Evolutionary conservation across 2,797 vertebrate genomes (phyloP).

Genomic region (Jordanella pulchra): DNA sequence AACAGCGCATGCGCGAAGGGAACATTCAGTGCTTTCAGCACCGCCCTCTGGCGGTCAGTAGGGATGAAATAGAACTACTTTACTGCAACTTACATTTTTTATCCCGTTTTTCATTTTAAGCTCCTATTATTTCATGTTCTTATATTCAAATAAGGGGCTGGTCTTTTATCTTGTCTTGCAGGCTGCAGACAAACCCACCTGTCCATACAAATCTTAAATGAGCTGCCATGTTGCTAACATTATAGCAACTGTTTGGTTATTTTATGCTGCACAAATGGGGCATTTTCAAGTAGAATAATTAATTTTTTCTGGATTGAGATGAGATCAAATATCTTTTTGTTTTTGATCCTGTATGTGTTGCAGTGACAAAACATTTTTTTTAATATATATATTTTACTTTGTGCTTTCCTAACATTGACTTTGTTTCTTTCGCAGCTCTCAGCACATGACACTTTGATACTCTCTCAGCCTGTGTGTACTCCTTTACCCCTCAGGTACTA

Average conservation of each 20-base stretch:
- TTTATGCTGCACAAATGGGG: neutral
- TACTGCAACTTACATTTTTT: no score
- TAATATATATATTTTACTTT: neutral
- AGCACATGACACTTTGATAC: conserved; percentile 88
- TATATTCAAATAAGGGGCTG: no score
- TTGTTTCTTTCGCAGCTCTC: conserved; percentile 84
- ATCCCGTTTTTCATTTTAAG: no score
- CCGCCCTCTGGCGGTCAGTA: no score
- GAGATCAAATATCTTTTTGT: neutral
- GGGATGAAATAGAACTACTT: no score
- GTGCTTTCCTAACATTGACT: neutral
- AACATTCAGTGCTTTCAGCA: no score
- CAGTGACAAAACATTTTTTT: neutral
- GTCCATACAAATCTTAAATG: no score
- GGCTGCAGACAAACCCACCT: no score
- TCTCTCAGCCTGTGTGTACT: conserved; percentile 96
- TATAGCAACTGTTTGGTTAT: neutral
- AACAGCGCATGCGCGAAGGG: no score
- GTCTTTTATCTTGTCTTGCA: no score
- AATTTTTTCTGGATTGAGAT: neutral
- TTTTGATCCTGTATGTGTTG: neutral
- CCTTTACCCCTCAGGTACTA: conserved; percentile 95
- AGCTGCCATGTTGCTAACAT: neutral
- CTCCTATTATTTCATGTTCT: no score
- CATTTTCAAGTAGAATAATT: neutral